Evolutionary conservation across 2,888 invertebrate genomes (phyloP), one percentile per base, ranked within the genome.

Genomic region (Macropis europaea): DNA sequence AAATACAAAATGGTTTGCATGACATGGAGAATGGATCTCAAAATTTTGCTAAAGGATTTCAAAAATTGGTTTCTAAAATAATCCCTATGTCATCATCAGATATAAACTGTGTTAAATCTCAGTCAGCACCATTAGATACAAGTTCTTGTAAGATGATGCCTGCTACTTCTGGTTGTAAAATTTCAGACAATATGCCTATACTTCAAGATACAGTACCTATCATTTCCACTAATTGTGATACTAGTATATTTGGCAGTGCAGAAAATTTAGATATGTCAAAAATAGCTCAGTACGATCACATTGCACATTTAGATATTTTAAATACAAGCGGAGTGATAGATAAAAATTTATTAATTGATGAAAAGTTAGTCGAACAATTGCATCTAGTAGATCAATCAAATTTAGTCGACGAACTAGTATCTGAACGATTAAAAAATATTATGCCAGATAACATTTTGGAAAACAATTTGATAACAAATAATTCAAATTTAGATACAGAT

Each of bases 291-390:
- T 89, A 89, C 48, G 88, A 89, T 79, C 87, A 88, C 48, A 88
- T 88, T 22, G 77, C 84, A 6, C 87, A 88, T 64, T 77, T 89
- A 64, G 88, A 88, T 64, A 87, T 88, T 61, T 75, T 89, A n/a
- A 86, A 84, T 62, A 85, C 82, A 2, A 86, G 84, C 38, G 83
- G 86, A 0, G 87, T 84, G 0, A 86, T 87, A 24, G 87, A 87
- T 59, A 87, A 87, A 26, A 86, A 87, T 62, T 77, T 89, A 38
- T 82, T 88, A 70, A 88, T 89, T 19, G 88, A 89, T 26, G 88
- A 88, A n/a, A 89, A 89, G 60, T 76, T 89, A 38, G 88, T 86
- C 2, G 88, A 89, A 43, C 88, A 88, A 4, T 60, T 89, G 45
- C 86, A 88, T 61, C 75, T 88, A 9, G 87, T 86, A 2, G 88